phyloP scores from a whole-genome alignment of 2,888 invertebrate species.

The Lithophane ornitopus region DNA sequence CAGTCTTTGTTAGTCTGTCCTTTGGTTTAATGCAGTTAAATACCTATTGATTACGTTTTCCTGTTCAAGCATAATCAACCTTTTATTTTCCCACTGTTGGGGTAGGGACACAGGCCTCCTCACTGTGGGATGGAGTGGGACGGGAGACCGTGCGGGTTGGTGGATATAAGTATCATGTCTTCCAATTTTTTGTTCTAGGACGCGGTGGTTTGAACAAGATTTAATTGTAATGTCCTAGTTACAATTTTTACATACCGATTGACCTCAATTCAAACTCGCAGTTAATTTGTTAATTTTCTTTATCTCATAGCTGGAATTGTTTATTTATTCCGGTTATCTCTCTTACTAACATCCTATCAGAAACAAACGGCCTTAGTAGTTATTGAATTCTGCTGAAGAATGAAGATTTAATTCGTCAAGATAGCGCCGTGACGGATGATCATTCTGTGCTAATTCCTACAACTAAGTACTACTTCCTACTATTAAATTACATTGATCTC shows the following conservation, averaged over 20 bases:
- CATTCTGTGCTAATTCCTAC: conserved; percentile 1
- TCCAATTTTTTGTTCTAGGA: background rate
- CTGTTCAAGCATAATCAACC: background rate
- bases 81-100: background rate
- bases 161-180: background rate
- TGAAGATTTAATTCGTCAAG: conserved; percentile 1
- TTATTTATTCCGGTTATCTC: background rate
- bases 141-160: background rate
- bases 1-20: conserved; percentile 15
- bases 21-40: conserved; percentile 13
- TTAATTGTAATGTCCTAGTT: conserved; percentile 11
- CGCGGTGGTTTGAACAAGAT: background rate
- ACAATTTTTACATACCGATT: background rate
- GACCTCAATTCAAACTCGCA: background rate
- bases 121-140: background rate
- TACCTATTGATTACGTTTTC: background rate
- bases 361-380: background rate
- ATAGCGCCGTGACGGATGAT: conserved; percentile 33
- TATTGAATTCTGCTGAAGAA: background rate
- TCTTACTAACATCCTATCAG: conserved; percentile 5
- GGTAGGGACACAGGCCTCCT: no score
- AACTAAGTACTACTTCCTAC: background rate
- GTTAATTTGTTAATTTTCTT: background rate
- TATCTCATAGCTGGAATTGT: background rate
- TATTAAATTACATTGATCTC: conserved; percentile 3